Percentiles rank a stretch among this genome's conserved stretches.
These are phyloP conservation scores for Anoplius nigerrimus DNA, from an alignment of 2,888 invertebrate genomes.

Conservation along the genomic window DNA sequence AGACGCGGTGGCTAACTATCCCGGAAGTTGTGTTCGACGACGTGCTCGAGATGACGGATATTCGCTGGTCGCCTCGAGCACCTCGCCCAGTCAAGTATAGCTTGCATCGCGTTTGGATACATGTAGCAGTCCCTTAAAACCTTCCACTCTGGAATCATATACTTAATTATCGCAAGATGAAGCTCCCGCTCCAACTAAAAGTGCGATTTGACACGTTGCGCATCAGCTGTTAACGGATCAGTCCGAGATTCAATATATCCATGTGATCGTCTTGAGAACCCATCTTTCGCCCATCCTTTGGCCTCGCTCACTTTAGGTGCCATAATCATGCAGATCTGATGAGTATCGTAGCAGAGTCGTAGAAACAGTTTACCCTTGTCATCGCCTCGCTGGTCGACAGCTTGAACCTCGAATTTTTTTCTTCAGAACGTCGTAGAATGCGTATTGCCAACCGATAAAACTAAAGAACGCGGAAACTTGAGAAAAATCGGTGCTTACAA, in stretches of 20 bases:
- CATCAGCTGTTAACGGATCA: too few species aligned
- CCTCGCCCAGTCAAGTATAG: slow-evolving; percentile 80
- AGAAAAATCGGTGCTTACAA: slow-evolving; percentile 76
- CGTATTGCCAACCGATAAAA: too few species aligned
- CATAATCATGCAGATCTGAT: slow-evolving; percentile 96
- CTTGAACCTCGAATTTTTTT: slow-evolving; percentile 97
- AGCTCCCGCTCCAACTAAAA: not conserved
- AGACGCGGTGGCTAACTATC: slow-evolving; percentile 95
- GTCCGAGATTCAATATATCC: too few species aligned
- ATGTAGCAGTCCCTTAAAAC: slow-evolving; percentile 84
- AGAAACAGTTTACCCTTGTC: slow-evolving; percentile 95
- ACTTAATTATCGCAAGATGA: slow-evolving; percentile 36
- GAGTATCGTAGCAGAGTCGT: slow-evolving; percentile 92
- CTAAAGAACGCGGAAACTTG: not conserved
- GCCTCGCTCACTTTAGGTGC: slow-evolving; percentile 90
- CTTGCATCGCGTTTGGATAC: slow-evolving; percentile 79
- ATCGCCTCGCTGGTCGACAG: slow-evolving; percentile 88
- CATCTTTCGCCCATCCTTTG: slow-evolving; percentile 86
- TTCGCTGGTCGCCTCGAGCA: slow-evolving; percentile 86
- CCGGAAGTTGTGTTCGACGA: slow-evolving; percentile 98
- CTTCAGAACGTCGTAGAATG: slow-evolving; percentile 76
- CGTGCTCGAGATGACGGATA: slow-evolving; percentile 93
- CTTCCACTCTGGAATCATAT: slow-evolving; percentile 77
- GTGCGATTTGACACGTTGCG: too few species aligned
- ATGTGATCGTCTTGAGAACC: too few species aligned